Evolutionary conservation across 92 coral and sea anemone genomes (phyloP), one percentile per base, ranked within the genome.

Genomic region (Galaxea fascicularis): DNA sequence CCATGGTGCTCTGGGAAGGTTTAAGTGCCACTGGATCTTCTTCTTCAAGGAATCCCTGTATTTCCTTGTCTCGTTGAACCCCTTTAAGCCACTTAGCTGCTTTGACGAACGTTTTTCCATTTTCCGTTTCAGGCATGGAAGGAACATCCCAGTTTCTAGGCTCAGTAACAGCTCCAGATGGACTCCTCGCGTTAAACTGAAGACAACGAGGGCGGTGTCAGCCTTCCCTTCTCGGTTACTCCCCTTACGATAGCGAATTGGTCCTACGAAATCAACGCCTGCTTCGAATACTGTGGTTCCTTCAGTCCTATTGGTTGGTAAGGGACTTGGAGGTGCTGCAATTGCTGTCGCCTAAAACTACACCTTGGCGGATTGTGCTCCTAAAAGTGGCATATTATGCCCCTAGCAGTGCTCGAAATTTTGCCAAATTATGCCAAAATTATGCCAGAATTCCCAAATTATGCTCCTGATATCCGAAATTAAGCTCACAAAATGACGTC

Each of bases 401-500:
- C n/a, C n/a, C n/a, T n/a, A n/a, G n/a, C n/a, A n/a, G n/a, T n/a
- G n/a, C n/a, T n/a, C n/a, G n/a, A n/a, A n/a, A n/a, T n/a, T n/a
- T n/a, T n/a, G n/a, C n/a, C n/a, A n/a, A n/a, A n/a, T n/a, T n/a
- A n/a, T n/a, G n/a, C n/a, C n/a, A n/a, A n/a, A n/a, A n/a, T n/a
- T n/a, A n/a, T n/a, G n/a, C n/a, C n/a, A n/a, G n/a, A n/a, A n/a
- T n/a, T n/a, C n/a, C n/a, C n/a, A n/a, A n/a, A n/a, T n/a, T n/a
- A 76, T 53, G 69, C 82, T 76, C 69, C 70, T 49, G 69, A 76
- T 76, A 53, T 54, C 69, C 69, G 53, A 76, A 76, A 74, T 31
- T 74, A 49, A 39, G 79, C 79, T 74, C 79, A 74, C 71, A 49
- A 74, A 74, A 74, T 74, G 79, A 74, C 79, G 60, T 31, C 14